phyloP scores from a whole-genome alignment of 2,113 vertebrate species.

The Charina bottae region DNA sequence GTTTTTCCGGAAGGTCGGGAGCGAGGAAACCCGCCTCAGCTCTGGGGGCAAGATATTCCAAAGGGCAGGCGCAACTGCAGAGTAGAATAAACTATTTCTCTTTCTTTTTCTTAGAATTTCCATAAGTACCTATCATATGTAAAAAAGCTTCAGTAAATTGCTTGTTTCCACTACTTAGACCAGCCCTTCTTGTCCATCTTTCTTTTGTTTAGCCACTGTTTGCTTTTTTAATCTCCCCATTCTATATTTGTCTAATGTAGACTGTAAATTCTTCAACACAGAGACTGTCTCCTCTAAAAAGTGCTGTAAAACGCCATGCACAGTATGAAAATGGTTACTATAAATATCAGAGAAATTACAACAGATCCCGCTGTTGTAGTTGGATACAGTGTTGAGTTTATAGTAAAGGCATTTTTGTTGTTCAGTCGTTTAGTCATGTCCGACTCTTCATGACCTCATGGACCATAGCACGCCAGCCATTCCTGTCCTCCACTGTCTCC shows the following conservation, averaged over 20 bases:
- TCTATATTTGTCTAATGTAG: not conserved
- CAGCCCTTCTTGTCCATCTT: not conserved
- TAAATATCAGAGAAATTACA: slow-evolving; percentile 1
- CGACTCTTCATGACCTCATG: too few species aligned
- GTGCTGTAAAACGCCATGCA: not conserved
- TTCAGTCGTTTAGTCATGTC: too few species aligned
- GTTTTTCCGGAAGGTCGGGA: too few species aligned
- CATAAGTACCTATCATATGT: not conserved
- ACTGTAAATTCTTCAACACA: not conserved
- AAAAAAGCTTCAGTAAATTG: not conserved
- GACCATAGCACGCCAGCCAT: too few species aligned
- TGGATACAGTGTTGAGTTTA: not conserved
- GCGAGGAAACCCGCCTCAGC: too few species aligned
- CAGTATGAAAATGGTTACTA: not conserved
- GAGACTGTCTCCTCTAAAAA: not conserved
- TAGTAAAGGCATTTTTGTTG: too few species aligned
- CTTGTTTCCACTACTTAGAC: not conserved
- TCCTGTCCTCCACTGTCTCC: too few species aligned
- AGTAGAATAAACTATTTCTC: not conserved
- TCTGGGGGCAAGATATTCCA: too few species aligned
- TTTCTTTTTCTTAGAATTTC: not conserved
- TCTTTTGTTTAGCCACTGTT: not conserved
- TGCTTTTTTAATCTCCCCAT: not conserved
- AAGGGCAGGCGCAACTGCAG: too few species aligned
- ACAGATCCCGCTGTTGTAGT: not conserved